A percentile compares a stretch with the other conserved stretches of the same genome.
Evolutionary conservation across 1,140 invertebrate species (phyloP).

Genomic region (Pseudachorutes palmiensis): DNA sequence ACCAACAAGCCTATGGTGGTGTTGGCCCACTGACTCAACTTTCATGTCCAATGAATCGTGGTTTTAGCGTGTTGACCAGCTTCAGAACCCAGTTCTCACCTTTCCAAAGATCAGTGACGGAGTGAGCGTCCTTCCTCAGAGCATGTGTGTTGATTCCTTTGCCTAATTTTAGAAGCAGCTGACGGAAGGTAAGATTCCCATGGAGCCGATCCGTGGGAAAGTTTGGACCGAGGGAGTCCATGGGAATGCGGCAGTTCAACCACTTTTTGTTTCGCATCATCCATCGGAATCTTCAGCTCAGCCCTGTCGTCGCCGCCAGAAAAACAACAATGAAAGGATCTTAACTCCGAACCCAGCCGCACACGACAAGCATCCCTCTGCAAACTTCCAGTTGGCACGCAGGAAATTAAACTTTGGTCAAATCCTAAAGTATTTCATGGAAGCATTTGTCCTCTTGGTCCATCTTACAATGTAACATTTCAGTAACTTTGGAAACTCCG

Average conservation of each 20-base stretch:
- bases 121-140: neutral
- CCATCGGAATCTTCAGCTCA: conserved; percentile 1
- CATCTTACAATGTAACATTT: no score
- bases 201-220: conserved; percentile 9
- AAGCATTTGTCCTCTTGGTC: no score
- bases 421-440: no score
- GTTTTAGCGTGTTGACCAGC: no score
- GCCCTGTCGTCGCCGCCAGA: neutral
- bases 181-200: conserved; percentile 9
- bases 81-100: neutral
- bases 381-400: no score
- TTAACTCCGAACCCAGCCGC: no score
- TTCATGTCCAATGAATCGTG: no score
- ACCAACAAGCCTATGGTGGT: neutral
- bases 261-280: neutral
- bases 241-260: conserved; percentile 6
- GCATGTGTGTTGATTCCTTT: neutral
- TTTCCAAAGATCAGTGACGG: neutral
- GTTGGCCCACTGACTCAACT: neutral
- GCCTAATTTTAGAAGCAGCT: conserved; percentile 7
- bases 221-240: neutral
- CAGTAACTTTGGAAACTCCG: no score
- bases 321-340: neutral
- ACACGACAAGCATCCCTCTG: no score
- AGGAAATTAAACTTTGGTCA: no score